These are phyloP conservation scores for Atethmia centrago DNA, from an alignment of 2,888 invertebrate species.

Conservation along the genomic window DNA sequence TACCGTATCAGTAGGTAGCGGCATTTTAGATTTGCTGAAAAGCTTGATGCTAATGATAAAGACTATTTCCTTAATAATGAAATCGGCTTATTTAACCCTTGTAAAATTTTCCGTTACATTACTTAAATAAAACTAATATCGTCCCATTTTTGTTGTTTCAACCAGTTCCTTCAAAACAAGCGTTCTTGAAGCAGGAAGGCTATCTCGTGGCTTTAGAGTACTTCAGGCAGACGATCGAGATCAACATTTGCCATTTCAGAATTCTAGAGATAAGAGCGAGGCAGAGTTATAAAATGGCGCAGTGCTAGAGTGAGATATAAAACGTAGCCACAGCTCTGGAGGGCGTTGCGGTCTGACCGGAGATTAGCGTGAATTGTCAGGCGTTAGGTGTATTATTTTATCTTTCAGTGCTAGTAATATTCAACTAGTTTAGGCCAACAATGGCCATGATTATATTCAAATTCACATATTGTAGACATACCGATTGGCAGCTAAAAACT, in stretches of 20 bases:
- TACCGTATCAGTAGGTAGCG: background rate
- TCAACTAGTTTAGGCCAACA: slow-evolving; percentile 7
- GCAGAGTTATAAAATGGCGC: slow-evolving; percentile 34
- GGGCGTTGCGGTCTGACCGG: slow-evolving; percentile 68
- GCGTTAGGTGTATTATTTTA: slow-evolving; percentile 53
- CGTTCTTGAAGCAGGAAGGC: slow-evolving; percentile 39
- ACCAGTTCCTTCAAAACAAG: slow-evolving; percentile 26
- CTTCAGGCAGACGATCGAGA: slow-evolving; percentile 59
- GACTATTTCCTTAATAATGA: background rate
- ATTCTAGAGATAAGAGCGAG: slow-evolving; percentile 59
- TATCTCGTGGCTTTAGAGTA: slow-evolving; percentile 57
- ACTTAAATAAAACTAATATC: background rate
- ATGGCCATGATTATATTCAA: slow-evolving; percentile 19
- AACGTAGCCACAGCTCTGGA: slow-evolving; percentile 56
- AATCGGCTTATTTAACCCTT: background rate
- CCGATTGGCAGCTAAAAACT: slow-evolving; percentile 15
- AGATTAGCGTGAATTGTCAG: slow-evolving; percentile 72
- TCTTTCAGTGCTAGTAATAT: slow-evolving; percentile 40
- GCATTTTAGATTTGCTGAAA: background rate
- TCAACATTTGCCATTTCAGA: slow-evolving; percentile 68
- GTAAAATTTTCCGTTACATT: background rate
- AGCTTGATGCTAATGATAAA: slow-evolving; percentile 8
- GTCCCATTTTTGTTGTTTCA: slow-evolving; percentile 4
- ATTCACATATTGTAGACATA: slow-evolving; percentile 20
- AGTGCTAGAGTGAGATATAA: slow-evolving; percentile 49